Conservation (phyloP, 2,797 vertebrate species). For the Trematomus bernacchii region DNA sequence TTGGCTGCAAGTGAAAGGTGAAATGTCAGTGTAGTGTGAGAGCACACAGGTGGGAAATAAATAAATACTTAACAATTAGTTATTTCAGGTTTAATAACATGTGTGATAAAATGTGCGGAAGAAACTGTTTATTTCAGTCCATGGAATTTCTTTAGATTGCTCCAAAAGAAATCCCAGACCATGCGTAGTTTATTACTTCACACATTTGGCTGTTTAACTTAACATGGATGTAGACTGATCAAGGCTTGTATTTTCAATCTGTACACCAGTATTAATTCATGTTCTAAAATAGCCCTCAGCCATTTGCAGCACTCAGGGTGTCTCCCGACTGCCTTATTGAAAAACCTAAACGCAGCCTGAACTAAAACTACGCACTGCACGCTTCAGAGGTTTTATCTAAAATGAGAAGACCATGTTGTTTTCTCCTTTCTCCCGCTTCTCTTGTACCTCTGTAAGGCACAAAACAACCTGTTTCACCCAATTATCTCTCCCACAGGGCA, state of each 20-base stretch:
- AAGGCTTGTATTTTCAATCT: constrained; percentile 27
- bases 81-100: background rate
- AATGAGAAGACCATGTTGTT: constrained; percentile 65
- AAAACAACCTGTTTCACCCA: constrained; percentile 77
- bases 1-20: background rate
- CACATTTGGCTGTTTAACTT: constrained; percentile 1
- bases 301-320: constrained; percentile 7
- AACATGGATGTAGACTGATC: constrained; percentile 1
- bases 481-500: constrained; percentile 79
- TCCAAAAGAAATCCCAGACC: background rate
- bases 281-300: constrained; percentile 9
- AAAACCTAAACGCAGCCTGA: constrained; percentile 38
- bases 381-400: constrained; percentile 59
- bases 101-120: background rate
- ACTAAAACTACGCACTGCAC: constrained; percentile 47
- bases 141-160: background rate
- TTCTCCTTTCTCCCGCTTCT: constrained; percentile 44
- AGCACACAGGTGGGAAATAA: background rate
- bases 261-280: constrained; percentile 4
- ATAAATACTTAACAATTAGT: background rate
- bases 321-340: constrained; percentile 20
- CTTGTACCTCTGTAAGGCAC: constrained; percentile 51
- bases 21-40: background rate
- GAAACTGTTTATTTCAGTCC: background rate
- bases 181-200: background rate